These are phyloP conservation scores for Drosophila pullipes DNA, from an alignment of 2,888 invertebrate genomes.

Conservation along the genomic window DNA sequence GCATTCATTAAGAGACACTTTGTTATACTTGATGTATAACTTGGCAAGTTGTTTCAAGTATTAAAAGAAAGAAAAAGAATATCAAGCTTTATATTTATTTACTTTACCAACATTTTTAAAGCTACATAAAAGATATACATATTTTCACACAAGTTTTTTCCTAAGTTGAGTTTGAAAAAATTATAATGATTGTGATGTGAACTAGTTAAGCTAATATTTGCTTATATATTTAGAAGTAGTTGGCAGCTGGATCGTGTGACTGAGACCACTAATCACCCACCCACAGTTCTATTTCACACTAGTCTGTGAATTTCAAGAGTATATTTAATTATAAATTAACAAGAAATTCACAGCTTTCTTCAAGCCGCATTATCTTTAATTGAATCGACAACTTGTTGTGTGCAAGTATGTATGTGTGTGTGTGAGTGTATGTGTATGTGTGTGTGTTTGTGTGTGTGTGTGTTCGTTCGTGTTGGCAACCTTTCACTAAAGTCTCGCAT, in stretches of 20 bases:
- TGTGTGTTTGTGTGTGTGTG: constrained; percentile 4
- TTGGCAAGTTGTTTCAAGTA: not conserved
- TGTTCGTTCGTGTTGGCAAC: constrained; percentile 36
- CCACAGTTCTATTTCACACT: constrained; percentile 28
- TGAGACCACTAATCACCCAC: constrained; percentile 2
- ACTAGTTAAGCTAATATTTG: not conserved
- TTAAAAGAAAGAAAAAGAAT: not conserved
- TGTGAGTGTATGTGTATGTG: not conserved
- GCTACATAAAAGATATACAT: no score
- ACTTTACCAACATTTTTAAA: not conserved
- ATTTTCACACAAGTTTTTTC: not conserved
- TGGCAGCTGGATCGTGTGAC: constrained; percentile 1
- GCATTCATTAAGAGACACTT: constrained; percentile 1
- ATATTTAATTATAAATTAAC: constrained; percentile 47
- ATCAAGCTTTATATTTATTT: not conserved
- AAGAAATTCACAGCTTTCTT: constrained; percentile 50
- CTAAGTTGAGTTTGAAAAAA: not conserved
- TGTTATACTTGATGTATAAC: not conserved
- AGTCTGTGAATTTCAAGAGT: constrained; percentile 35
- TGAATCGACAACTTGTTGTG: constrained; percentile 47
- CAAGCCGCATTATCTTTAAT: constrained; percentile 50
- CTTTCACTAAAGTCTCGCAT: constrained; percentile 58
- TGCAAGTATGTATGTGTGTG: not conserved
- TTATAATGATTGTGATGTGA: not conserved
- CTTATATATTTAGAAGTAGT: not conserved